phyloP scores from a whole-genome alignment of 2,113 vertebrate species.

The Dermatemys mawii region DNA sequence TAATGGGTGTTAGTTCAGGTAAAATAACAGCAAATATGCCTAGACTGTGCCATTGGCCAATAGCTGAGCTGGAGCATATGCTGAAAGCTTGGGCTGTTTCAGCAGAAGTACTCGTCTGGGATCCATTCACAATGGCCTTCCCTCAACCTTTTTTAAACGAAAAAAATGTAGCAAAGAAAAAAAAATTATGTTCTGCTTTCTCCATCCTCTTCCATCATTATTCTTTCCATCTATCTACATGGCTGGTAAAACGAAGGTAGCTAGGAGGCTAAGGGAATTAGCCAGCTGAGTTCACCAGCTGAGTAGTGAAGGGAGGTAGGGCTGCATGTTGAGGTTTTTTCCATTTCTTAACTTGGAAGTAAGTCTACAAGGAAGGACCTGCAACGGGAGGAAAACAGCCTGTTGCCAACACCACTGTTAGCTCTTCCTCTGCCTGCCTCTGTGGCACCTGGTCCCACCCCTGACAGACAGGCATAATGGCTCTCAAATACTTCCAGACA shows the following conservation, averaged over 20 bases:
- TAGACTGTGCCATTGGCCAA: not conserved
- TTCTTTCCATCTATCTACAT: not conserved
- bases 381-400: not conserved
- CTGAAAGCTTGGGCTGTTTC: not conserved
- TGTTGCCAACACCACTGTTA: not conserved
- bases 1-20: not conserved
- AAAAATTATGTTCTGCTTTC: not conserved
- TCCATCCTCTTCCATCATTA: not conserved
- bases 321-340: not conserved
- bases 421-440: not conserved
- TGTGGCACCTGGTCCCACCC: not conserved
- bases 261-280: not conserved
- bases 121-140: not conserved
- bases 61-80: not conserved
- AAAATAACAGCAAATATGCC: not conserved
- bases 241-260: not conserved
- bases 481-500: not conserved
- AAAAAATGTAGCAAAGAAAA: not conserved
- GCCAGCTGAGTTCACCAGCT: not conserved
- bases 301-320: not conserved
- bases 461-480: not conserved
- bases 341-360: not conserved
- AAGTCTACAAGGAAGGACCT: not conserved
- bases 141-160: not conserved
- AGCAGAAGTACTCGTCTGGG: not conserved